These are phyloP conservation scores for Cyrtonyx montezumae DNA, from an alignment of 2,113 vertebrate genomes.

Conservation along the genomic window DNA sequence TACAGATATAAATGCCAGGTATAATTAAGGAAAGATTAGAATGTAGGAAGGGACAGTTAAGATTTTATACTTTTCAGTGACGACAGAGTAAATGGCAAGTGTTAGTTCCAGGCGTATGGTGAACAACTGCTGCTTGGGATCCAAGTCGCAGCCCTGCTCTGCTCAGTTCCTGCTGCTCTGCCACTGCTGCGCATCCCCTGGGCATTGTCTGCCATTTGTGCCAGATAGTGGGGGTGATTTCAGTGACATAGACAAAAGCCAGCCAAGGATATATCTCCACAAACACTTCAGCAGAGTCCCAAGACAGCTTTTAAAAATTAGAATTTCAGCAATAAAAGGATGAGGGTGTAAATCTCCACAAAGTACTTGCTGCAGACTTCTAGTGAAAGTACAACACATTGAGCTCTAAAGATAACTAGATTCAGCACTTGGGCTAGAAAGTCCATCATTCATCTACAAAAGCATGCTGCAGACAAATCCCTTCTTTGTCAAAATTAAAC, in stretches of 20 bases:
- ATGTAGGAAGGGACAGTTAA: not conserved
- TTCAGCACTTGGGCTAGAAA: constrained; percentile 4
- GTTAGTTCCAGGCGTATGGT: not conserved
- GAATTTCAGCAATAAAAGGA: constrained; percentile 13
- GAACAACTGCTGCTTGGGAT: not conserved
- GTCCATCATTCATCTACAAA: constrained; percentile 33
- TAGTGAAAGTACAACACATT: not conserved
- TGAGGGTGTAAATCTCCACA: constrained; percentile 3
- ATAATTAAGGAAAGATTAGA: not conserved
- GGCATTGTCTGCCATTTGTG: not conserved
- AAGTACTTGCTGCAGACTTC: constrained; percentile 5
- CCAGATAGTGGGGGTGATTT: not conserved
- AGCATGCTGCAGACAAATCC: constrained; percentile 60
- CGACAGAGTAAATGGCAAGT: not conserved
- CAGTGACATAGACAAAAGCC: not conserved
- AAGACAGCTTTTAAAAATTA: constrained; percentile 26
- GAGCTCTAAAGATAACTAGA: not conserved
- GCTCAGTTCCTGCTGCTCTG: not conserved
- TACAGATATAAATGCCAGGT: not conserved
- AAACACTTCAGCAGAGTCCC: not conserved
- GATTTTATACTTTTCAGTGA: not conserved
- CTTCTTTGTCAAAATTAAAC: constrained; percentile 48
- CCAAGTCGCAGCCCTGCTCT: not conserved
- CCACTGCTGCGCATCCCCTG: not conserved
- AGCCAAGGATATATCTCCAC: constrained; percentile 1